phyloP scores from a whole-genome alignment of 2,888 invertebrate genomes.

The Apoderus coryli region DNA sequence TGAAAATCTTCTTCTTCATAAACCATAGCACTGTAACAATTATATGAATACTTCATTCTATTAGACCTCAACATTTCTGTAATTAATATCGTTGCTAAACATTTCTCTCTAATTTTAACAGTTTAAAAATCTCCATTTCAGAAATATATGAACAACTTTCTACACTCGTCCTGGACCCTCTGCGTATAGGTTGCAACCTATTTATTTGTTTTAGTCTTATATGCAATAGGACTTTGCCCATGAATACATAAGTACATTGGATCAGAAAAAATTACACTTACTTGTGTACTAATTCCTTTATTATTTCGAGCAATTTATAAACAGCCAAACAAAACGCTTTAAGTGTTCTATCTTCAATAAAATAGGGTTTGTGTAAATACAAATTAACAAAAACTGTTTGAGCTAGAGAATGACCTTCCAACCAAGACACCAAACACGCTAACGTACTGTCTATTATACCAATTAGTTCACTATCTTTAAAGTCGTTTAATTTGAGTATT shows the following conservation, averaged over 20 bases:
- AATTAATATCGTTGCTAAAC: no score
- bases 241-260: no score
- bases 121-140: no score
- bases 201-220: no score
- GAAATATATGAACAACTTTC: no score
- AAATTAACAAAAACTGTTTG: constrained; percentile 96
- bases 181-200: no score
- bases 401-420: constrained; percentile 91
- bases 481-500: constrained; percentile 58
- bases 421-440: constrained; percentile 90
- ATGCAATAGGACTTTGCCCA: no score
- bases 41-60: no score
- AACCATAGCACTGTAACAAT: constrained; percentile 54
- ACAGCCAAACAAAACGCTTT: constrained; percentile 77
- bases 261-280: constrained; percentile 32
- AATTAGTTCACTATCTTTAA: constrained; percentile 68
- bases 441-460: constrained; percentile 90
- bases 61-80: no score
- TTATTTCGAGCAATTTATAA: constrained; percentile 78
- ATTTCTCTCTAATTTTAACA: no score
- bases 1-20: constrained; percentile 97
- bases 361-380: constrained; percentile 81
- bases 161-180: no score
- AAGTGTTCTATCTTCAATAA: constrained; percentile 67
- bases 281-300: constrained; percentile 80